Percentiles rank a stretch among this genome's conserved stretches.
phyloP scores from a whole-genome alignment of 2,113 vertebrate genomes.

The Hemicordylus capensis region DNA sequence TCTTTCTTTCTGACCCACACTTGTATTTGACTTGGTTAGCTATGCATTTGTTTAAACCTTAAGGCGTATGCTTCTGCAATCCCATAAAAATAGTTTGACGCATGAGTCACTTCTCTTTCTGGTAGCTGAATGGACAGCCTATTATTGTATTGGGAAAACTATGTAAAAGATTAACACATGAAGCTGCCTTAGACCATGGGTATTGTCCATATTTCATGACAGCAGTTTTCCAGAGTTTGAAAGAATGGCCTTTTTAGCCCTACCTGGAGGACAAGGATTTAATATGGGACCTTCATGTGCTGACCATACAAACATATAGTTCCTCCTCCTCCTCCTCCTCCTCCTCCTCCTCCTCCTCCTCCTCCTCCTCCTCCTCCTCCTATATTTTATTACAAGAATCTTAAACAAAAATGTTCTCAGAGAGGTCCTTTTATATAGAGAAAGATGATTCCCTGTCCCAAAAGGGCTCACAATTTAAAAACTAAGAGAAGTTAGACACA shows the following conservation, averaged over 20 bases:
- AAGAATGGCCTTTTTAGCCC: no score
- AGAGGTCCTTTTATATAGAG: no score
- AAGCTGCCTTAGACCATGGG: not conserved
- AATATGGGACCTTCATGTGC: not conserved
- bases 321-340: no score
- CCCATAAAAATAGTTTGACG: constrained; percentile 35
- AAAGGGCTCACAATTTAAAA: no score
- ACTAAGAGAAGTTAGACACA: no score
- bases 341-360: no score
- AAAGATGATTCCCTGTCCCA: no score
- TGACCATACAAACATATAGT: no score
- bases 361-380: no score
- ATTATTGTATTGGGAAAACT: not conserved
- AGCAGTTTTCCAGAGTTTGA: no score
- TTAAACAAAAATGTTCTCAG: no score
- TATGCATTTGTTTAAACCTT: constrained; percentile 48
- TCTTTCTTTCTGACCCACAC: constrained; percentile 41
- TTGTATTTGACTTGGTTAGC: constrained; percentile 24
- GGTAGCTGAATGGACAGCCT: not conserved
- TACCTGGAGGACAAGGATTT: not conserved
- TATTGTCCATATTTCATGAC: not conserved
- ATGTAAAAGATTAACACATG: not conserved
- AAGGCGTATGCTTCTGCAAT: constrained; percentile 52
- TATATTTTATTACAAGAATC: no score
- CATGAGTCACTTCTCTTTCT: not conserved